phyloP scores from a whole-genome alignment of 2,113 vertebrate species.

The Benitochromis conjunctus region DNA sequence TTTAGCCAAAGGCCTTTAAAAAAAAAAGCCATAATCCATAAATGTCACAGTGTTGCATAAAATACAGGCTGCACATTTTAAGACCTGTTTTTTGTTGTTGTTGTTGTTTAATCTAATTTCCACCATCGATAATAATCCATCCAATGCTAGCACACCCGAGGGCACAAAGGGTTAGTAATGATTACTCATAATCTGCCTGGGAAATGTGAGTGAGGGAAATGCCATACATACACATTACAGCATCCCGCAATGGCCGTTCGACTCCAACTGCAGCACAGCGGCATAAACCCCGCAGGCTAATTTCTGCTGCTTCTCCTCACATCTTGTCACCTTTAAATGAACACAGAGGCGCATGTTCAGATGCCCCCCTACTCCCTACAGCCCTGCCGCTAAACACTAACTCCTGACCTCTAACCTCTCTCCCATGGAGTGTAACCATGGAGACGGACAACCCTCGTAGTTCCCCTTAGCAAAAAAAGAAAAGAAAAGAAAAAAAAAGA shows the following conservation, averaged over 20 bases:
- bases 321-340: conserved; percentile 47
- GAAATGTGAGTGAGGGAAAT: conserved; percentile 45
- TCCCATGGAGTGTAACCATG: conserved; percentile 86
- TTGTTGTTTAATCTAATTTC: conserved; percentile 7
- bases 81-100: neutral
- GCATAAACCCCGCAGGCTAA: conserved; percentile 3
- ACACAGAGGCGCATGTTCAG: conserved; percentile 24
- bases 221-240: conserved; percentile 42
- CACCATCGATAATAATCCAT: conserved; percentile 21
- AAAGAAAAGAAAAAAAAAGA: neutral
- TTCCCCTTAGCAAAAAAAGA: conserved; percentile 5
- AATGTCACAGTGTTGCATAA: conserved; percentile 16
- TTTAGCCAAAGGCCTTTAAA: neutral
- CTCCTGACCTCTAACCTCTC: conserved; percentile 64
- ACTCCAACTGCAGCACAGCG: conserved; percentile 9
- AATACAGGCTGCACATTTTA: conserved; percentile 18
- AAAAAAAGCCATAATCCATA: conserved; percentile 8
- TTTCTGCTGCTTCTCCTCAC: conserved; percentile 30
- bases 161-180: conserved; percentile 51
- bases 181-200: conserved; percentile 56
- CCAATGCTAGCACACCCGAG: conserved; percentile 23
- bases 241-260: conserved; percentile 17
- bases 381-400: conserved; percentile 70
- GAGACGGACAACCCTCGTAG: conserved; percentile 89
- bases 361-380: conserved; percentile 68